Evolutionary conservation across 2,888 invertebrate genomes (phyloP), one percentile per base, ranked within the genome.

Genomic region (Sphinx pinastri): DNA sequence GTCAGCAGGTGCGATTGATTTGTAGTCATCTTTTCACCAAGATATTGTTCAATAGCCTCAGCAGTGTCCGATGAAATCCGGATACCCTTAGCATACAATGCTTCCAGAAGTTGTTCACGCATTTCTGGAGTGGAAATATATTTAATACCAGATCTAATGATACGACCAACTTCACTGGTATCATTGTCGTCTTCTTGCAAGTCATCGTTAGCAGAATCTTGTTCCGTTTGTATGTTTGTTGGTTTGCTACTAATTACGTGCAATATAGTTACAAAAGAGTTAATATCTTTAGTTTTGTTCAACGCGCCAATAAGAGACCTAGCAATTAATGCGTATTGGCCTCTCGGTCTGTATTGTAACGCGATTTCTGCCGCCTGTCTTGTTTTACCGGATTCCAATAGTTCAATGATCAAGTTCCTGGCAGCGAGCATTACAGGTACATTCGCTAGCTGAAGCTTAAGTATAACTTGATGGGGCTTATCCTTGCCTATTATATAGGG

Each of bases 11-110:
- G 94, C 0, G 96, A 96, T 55, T 97, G 90, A 73, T 93, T 90
- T 0, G 95, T 93, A 0, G 96, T 96, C 93, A 97, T 92, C 73
- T 95, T 95, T 57, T 95, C 95, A 0, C 96, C 96, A 0, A 97
- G 84, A 75, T 92, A 94, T 52, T 95, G 95, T 80, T 96, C 95
- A 51, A 97, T 89, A 16, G 88, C 88, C 78, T 96, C 95, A 0
- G 97, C 97, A 59, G 94, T 87, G 2, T 87, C 82, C 47, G 94
- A 95, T 45, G 95, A 95, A 47, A 97, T 95, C 66, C 95, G 95
- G 19, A 97, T 81, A 0, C 97, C 97, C 80, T 95, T 94, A 4
- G 95, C 88, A n/a, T 95, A 92, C 54, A 97, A 81, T 25, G 90
- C 93, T 68, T 88, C 81, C 0, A 97, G 84, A 4, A 96, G 88